Percentiles rank a stretch among this genome's conserved stretches.
These are phyloP conservation scores for Furcifer pardalis DNA, from an alignment of 2,797 vertebrate genomes.

Conservation along the genomic window DNA sequence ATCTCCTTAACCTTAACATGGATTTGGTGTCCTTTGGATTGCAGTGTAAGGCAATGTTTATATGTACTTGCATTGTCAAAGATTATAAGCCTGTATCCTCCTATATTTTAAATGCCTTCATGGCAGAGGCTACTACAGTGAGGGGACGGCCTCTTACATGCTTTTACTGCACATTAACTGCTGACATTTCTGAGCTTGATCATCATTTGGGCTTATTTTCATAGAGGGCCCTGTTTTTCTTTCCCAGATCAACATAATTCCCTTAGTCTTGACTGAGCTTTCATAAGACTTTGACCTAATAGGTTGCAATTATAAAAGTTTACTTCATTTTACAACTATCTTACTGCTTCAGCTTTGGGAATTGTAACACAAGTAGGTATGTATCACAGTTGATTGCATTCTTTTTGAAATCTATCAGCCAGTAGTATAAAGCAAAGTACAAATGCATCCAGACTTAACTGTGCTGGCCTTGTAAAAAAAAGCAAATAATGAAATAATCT, in stretches of 20 bases:
- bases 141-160: conserved; percentile 38
- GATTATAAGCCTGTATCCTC: background rate
- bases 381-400: conserved; percentile 17
- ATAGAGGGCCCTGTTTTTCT: conserved; percentile 40
- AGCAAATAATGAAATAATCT: conserved; percentile 32
- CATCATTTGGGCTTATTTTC: conserved; percentile 58
- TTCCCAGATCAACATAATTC: background rate
- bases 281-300: conserved; percentile 21
- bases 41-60: conserved; percentile 23
- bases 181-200: conserved; percentile 31
- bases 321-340: conserved; percentile 40
- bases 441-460: conserved; percentile 16
- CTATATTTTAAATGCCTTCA: conserved; percentile 45
- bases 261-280: conserved; percentile 22
- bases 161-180: conserved; percentile 52
- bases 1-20: background rate
- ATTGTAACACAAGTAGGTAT: conserved; percentile 12
- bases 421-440: conserved; percentile 10
- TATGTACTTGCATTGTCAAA: conserved; percentile 2
- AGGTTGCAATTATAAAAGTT: conserved; percentile 30
- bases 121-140: conserved; percentile 15
- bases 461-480: background rate
- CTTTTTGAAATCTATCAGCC: conserved; percentile 35
- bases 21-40: conserved; percentile 20
- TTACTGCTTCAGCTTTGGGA: conserved; percentile 14